Percentiles rank a stretch among this genome's conserved stretches.
These are phyloP conservation scores for Amaurobius ferox DNA, from an alignment of 2,888 invertebrate genomes.

Conservation along the genomic window DNA sequence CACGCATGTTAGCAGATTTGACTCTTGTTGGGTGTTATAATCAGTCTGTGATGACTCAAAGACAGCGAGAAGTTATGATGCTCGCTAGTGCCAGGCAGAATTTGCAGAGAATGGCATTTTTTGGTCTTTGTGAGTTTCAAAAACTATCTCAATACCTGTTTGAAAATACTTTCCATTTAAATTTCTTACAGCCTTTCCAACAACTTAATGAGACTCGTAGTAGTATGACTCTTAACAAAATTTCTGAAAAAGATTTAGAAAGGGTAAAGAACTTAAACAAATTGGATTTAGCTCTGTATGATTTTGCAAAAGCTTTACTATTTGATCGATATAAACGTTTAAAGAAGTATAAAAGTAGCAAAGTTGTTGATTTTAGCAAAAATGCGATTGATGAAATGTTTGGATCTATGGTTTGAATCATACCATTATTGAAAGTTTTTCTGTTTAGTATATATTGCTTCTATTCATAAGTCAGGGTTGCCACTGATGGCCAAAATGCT, in stretches of 20 bases:
- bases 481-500: too few species aligned
- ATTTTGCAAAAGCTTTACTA: slow-evolving; percentile 92
- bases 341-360: slow-evolving; percentile 1
- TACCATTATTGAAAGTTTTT: too few species aligned
- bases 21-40: slow-evolving; percentile 97
- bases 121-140: slow-evolving; percentile 96
- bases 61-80: slow-evolving; percentile 89
- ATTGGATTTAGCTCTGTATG: slow-evolving; percentile 94
- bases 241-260: slow-evolving; percentile 86
- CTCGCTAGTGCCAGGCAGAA: slow-evolving; percentile 97
- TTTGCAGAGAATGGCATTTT: slow-evolving; percentile 95
- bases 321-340: slow-evolving; percentile 83
- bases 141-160: slow-evolving; percentile 87
- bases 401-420: neutral
- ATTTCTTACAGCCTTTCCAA: slow-evolving; percentile 89
- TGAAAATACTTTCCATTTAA: slow-evolving; percentile 93
- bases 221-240: slow-evolving; percentile 83
- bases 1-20: slow-evolving; percentile 97
- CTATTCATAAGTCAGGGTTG: too few species aligned
- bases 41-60: slow-evolving; percentile 79
- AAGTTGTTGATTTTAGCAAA: neutral
- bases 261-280: slow-evolving; percentile 88
- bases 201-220: slow-evolving; percentile 92
- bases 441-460: too few species aligned
- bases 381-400: neutral